Percentiles rank a stretch among this genome's conserved stretches.
Evolutionary conservation across 1,140 invertebrate species (phyloP).

Genomic region (Drosophila varians): DNA sequence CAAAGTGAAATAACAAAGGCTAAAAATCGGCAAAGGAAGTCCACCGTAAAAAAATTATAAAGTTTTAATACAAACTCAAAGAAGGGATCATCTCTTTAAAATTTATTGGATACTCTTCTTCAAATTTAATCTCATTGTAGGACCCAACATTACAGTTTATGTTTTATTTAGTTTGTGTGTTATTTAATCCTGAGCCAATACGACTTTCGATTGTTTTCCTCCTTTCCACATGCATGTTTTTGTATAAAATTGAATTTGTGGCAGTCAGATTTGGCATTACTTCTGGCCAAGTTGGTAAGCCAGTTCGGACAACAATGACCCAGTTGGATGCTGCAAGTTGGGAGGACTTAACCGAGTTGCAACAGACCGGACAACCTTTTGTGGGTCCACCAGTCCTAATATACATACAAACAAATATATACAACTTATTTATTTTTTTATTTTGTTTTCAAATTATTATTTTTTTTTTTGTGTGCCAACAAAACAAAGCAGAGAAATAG

Average conservation of each 20-base stretch:
- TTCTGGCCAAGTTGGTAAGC: conserved; percentile 39
- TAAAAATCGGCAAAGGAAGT: conserved; percentile 27
- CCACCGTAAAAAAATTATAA: conserved; percentile 67
- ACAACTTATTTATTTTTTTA: conserved; percentile 20
- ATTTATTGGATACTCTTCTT: neutral
- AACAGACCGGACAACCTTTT: conserved; percentile 59
- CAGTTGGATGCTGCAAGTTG: conserved; percentile 27
- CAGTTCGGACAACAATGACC: conserved; percentile 42
- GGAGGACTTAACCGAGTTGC: conserved; percentile 47
- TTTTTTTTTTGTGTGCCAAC: conserved; percentile 57
- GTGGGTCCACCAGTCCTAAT: conserved; percentile 46
- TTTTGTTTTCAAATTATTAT: conserved; percentile 23
- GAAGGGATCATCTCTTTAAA: no score
- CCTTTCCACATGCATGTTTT: conserved; percentile 12
- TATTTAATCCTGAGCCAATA: conserved; percentile 1
- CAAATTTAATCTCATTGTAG: neutral
- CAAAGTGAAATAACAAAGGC: conserved; percentile 52
- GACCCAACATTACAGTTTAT: neutral
- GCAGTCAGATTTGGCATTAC: conserved; percentile 36
- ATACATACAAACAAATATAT: conserved; percentile 43
- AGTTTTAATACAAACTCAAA: conserved; percentile 68
- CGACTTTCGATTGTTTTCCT: conserved; percentile 29
- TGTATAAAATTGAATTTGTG: conserved; percentile 32
- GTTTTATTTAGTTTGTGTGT: neutral
- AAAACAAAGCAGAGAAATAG: conserved; percentile 57